These are phyloP conservation scores for Ammodytes dubius DNA, from an alignment of 2,113 vertebrate species.

Conservation along the genomic window DNA sequence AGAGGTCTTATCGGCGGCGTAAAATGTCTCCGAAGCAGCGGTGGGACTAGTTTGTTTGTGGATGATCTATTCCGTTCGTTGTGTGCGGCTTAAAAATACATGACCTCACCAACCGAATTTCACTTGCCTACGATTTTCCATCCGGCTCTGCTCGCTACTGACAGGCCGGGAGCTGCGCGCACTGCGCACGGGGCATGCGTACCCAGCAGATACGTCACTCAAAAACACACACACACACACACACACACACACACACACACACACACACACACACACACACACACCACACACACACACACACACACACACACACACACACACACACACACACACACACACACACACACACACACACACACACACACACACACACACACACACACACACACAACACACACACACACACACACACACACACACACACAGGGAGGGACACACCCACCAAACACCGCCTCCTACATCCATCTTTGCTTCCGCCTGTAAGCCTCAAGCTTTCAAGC, in stretches of 20 bases:
- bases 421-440: slow-evolving; percentile 73
- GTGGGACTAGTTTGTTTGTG: slow-evolving; percentile 36
- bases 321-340: slow-evolving; percentile 67
- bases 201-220: slow-evolving; percentile 76
- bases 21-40: slow-evolving; percentile 36
- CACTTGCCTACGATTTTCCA: slow-evolving; percentile 83
- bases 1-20: slow-evolving; percentile 31
- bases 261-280: slow-evolving; percentile 73
- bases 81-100: slow-evolving; percentile 80
- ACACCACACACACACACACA: slow-evolving; percentile 37
- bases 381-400: slow-evolving; percentile 69
- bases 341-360: slow-evolving; percentile 72
- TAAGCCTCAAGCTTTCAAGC: no score
- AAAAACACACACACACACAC: slow-evolving; percentile 77
- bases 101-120: slow-evolving; percentile 78
- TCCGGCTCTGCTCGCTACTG: slow-evolving; percentile 70
- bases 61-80: slow-evolving; percentile 69
- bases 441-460: slow-evolving; percentile 51
- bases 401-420: no score
- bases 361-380: slow-evolving; percentile 71
- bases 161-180: slow-evolving; percentile 79
- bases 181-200: slow-evolving; percentile 81
- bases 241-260: slow-evolving; percentile 74
- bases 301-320: no score
- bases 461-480: slow-evolving; percentile 32